Conservation (phyloP, 2,113 vertebrate genomes). For the Otocyon megalotis region DNA sequence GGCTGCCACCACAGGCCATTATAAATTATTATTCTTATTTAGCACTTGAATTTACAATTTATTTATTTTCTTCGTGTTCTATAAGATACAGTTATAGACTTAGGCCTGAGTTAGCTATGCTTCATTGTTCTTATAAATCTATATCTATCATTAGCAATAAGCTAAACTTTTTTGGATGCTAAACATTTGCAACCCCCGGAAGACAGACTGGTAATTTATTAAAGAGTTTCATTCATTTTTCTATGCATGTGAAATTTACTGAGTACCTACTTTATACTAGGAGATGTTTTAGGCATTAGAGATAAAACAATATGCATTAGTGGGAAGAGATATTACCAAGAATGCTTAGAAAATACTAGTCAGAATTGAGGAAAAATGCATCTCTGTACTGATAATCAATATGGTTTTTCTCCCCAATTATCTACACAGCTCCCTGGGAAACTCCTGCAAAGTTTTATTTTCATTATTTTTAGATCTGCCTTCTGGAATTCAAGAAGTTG, state of each 20-base stretch:
- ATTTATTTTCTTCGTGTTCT: constrained; percentile 48
- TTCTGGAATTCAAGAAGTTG: constrained; percentile 9
- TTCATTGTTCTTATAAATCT: constrained; percentile 46
- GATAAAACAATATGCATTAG: neutral
- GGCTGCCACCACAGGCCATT: constrained; percentile 26
- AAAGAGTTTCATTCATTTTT: neutral
- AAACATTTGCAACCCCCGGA: neutral
- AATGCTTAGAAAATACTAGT: constrained; percentile 22
- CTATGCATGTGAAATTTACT: neutral
- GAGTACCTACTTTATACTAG: neutral
- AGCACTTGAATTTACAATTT: constrained; percentile 49
- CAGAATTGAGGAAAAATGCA: constrained; percentile 14
- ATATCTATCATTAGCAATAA: constrained; percentile 46
- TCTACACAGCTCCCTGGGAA: neutral
- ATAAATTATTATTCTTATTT: constrained; percentile 74
- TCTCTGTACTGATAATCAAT: neutral
- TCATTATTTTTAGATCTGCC: neutral
- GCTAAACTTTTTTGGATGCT: neutral
- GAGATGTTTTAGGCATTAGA: neutral
- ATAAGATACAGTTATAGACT: constrained; percentile 44
- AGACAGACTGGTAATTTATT: neutral
- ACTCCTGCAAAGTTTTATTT: neutral
- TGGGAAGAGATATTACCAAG: neutral
- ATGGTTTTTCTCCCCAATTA: constrained; percentile 25
- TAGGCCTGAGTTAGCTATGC: neutral